Base-by-base conservation (phyloP, 1,140 invertebrate genomes). In the Pararge aegeria region DNA sequence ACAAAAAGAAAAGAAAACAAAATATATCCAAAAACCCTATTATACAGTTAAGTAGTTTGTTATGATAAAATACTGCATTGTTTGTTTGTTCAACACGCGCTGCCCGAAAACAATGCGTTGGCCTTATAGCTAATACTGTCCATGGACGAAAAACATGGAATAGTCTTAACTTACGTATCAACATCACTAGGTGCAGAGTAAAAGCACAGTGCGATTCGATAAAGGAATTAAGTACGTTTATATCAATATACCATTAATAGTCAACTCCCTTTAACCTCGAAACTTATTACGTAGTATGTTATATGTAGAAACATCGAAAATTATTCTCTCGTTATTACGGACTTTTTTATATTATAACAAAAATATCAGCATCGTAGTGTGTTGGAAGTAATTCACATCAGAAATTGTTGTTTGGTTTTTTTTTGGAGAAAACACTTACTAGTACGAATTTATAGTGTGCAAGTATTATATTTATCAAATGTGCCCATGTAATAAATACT, bases 21-120 rank as follows among this genome's bases (percentile, higher is more conserved):
- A 80, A 81, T 75, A 73, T 79, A 75, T 86, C 79, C 70, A 86
- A 86, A 86, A 81, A 76, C 71, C 64, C 69, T 80, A 85, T 77
- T 70, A 70, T 78, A 85, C 69, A 80, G 59, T 66, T 76, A 73
- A 62, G 65, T 73, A 73, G 62, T 63, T 64, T 62, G 61, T 76
- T 64, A 72, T 68, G 63, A 71, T 66, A 20, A 68, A 80, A 85
- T 83, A 83, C 81, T 83, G 79, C 72, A 83, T 77, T 72, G 68
- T 71, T 77, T 70, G 58, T 75, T 70, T 64, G 55, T 55, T 55
- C 53, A 24, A 27, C 38, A 37, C 58, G 51, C 49, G 44, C 12
- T 49, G 46, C n/a, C 15, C 2, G 46, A 21, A 56, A 64, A 75
- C 60, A 75, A 66, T 66, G 64, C 67, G 34, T 54, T 67, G 62